Evolutionary conservation across 30 jellyfish, hydroid and myxozoan genomes (phyloP).

Genomic region (Sanderia malayensis): DNA sequence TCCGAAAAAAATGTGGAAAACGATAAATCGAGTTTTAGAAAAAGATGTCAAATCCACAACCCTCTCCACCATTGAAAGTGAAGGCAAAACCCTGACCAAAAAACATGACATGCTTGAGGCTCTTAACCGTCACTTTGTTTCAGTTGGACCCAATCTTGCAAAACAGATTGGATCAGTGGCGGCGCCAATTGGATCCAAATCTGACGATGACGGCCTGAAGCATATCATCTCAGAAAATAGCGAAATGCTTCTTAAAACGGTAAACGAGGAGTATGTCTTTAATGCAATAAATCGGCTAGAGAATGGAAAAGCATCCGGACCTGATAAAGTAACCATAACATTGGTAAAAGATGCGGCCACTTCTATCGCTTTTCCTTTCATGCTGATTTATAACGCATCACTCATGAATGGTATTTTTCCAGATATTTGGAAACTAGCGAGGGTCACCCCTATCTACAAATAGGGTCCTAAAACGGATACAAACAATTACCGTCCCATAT

Average conservation of each 20-base stretch:
- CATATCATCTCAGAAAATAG: neutral
- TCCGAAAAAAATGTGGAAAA: neutral
- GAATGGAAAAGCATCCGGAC: slow-evolving; percentile 13
- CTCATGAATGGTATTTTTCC: slow-evolving; percentile 39
- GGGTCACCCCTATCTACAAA: slow-evolving; percentile 37
- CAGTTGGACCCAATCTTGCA: neutral
- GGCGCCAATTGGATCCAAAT: no score
- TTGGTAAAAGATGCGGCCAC: neutral
- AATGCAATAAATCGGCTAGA: neutral
- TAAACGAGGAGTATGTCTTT: slow-evolving; percentile 1
- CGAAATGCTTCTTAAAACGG: neutral
- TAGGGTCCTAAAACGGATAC: slow-evolving; percentile 18
- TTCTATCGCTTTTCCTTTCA: slow-evolving; percentile 17
- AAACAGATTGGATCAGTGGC: neutral
- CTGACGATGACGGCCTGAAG: neutral
- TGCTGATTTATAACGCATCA: slow-evolving; percentile 50
- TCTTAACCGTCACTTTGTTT: neutral
- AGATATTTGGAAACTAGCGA: slow-evolving; percentile 26
- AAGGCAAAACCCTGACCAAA: neutral
- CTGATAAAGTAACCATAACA: neutral
- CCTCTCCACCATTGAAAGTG: neutral
- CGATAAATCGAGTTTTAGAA: neutral
- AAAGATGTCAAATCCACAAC: neutral
- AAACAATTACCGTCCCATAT: slow-evolving; percentile 42
- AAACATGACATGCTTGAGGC: neutral